Evolutionary conservation across 1,140 invertebrate species (phyloP).

Genomic region (Apolygus lucorum): DNA sequence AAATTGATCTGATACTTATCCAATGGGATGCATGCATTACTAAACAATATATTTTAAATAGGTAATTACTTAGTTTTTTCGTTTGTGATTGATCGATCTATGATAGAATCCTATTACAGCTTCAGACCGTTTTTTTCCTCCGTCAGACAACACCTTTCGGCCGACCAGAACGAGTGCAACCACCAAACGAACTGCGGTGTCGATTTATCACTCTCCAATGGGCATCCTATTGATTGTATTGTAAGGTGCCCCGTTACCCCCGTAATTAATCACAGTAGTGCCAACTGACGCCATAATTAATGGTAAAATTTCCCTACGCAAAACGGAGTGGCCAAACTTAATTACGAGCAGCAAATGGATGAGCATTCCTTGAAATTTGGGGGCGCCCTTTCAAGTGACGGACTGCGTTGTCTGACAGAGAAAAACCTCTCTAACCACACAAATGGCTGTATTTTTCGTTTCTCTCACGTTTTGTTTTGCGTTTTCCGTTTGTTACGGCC

Average conservation of each 20-base stretch:
- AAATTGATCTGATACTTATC: too few relatives aligned
- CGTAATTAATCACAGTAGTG: slow-evolving; percentile 23
- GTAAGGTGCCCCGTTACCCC: background rate
- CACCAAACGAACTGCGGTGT: too few relatives aligned
- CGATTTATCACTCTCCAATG: background rate
- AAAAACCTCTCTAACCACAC: background rate
- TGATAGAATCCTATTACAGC: too few relatives aligned
- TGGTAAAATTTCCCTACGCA: slow-evolving; percentile 20
- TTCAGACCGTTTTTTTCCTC: too few relatives aligned
- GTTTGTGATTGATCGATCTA: too few relatives aligned
- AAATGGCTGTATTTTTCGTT: background rate
- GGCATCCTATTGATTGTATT: background rate
- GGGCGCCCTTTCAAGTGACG: background rate
- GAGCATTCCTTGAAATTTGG: slow-evolving; percentile 7
- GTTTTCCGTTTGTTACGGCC: too few relatives aligned
- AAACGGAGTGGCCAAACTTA: background rate
- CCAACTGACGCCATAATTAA: slow-evolving; percentile 24
- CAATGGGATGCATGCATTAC: too few relatives aligned
- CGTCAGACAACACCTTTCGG: too few relatives aligned
- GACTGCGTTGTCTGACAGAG: background rate
- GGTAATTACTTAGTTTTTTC: too few relatives aligned
- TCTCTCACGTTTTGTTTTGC: background rate
- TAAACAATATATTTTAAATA: too few relatives aligned
- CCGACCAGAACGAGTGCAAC: too few relatives aligned
- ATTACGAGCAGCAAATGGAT: slow-evolving; percentile 1